phyloP scores from a whole-genome alignment of 2,113 vertebrate genomes.

The Neolamprologus sp. region DNA sequence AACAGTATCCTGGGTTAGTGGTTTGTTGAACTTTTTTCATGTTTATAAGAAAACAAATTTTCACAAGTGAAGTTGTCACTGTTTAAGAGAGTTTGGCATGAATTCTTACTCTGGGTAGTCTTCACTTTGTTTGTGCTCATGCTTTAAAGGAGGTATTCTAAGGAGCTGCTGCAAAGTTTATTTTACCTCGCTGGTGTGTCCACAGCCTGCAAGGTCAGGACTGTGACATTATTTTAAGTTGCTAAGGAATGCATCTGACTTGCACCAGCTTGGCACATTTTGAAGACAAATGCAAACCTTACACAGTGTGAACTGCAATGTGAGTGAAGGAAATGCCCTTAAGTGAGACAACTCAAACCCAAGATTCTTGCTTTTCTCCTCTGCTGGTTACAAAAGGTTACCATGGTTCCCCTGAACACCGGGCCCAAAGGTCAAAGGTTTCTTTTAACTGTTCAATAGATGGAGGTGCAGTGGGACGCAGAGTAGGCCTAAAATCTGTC shows the following conservation, averaged over 20 bases:
- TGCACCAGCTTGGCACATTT: neutral
- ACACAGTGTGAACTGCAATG: conserved; percentile 18
- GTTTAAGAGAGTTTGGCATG: neutral
- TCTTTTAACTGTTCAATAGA: conserved; percentile 58
- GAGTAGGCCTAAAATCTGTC: conserved; percentile 26
- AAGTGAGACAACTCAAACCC: conserved; percentile 42
- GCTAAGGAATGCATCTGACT: conserved; percentile 22
- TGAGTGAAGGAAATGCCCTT: conserved; percentile 46
- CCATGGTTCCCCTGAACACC: conserved; percentile 65
- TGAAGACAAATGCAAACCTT: conserved; percentile 29
- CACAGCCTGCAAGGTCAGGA: neutral
- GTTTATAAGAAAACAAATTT: neutral
- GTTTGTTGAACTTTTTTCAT: neutral
- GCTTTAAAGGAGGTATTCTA: neutral
- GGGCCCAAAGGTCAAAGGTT: conserved; percentile 67
- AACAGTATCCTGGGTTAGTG: neutral
- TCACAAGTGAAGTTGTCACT: neutral
- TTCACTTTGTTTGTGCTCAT: neutral
- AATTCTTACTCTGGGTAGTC: neutral
- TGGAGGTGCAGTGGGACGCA: conserved; percentile 13
- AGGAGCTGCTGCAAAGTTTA: neutral
- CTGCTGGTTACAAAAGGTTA: conserved; percentile 67
- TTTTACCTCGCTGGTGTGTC: neutral
- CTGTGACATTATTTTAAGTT: conserved; percentile 18
- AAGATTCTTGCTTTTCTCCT: conserved; percentile 60